phyloP scores from a whole-genome alignment of 2,113 vertebrate genomes.

The Camelus bactrianus region DNA sequence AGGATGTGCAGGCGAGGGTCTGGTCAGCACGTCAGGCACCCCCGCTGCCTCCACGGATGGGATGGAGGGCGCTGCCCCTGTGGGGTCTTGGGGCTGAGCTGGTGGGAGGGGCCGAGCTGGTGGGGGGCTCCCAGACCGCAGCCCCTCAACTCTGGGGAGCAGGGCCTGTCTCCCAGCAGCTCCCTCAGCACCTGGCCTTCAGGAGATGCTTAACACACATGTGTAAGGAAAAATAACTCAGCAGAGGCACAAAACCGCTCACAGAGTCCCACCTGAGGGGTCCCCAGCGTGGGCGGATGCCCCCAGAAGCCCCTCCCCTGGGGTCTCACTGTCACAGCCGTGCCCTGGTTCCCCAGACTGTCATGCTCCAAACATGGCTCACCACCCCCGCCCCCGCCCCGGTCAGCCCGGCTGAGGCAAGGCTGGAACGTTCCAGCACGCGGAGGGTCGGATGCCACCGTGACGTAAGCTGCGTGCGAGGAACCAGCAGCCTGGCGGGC shows the following conservation, averaged over 20 bases:
- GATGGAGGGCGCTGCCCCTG: not conserved
- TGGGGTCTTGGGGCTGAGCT: not conserved
- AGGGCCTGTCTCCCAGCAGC: not conserved
- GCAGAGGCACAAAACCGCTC: not conserved
- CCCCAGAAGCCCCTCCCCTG: not conserved
- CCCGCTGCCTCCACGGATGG: fast-evolving
- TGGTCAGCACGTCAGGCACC: fast-evolving
- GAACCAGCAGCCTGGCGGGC: not conserved
- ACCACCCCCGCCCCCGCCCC: not conserved
- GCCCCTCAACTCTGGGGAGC: not conserved
- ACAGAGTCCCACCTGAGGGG: not conserved
- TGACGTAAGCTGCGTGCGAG: fast-evolving
- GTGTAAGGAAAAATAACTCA: not conserved
- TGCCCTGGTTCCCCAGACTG: not conserved
- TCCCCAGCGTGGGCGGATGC: too few relatives aligned
- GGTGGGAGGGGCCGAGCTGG: too few relatives aligned
- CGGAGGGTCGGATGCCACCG: not conserved
- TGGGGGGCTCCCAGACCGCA: fast-evolving
- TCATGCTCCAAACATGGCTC: not conserved
- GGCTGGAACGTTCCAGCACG: fast-evolving
- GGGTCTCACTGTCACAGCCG: fast-evolving
- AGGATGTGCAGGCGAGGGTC: too few relatives aligned
- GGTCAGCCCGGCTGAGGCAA: not conserved
- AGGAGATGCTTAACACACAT: not conserved
- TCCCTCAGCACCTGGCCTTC: not conserved